Conservation (phyloP, 2,888 invertebrate genomes). For the Apamea monoglypha region DNA sequence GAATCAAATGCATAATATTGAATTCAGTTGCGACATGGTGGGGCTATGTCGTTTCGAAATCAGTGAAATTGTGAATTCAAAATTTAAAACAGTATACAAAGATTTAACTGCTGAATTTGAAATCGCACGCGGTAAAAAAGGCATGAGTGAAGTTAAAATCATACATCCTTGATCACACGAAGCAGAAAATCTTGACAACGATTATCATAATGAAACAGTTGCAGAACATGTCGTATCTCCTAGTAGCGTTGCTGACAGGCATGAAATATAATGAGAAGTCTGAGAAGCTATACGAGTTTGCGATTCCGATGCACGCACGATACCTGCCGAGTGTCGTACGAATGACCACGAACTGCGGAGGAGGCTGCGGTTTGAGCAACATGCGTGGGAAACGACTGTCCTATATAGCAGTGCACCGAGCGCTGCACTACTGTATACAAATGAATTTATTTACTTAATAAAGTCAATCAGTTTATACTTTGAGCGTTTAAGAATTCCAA, state of each 20-base stretch:
- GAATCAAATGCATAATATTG: conserved; percentile 32
- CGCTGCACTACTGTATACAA: conserved; percentile 62
- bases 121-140: background rate
- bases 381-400: conserved; percentile 81
- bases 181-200: conserved; percentile 19
- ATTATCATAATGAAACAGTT: conserved; percentile 12
- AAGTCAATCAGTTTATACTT: conserved; percentile 18
- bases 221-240: conserved; percentile 35
- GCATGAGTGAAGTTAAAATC: conserved; percentile 15
- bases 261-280: conserved; percentile 42
- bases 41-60: conserved; percentile 11
- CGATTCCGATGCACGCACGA: conserved; percentile 47
- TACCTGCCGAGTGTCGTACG: conserved; percentile 65
- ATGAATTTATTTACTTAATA: conserved; percentile 54
- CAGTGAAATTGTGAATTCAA: background rate
- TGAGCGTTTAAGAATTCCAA: background rate
- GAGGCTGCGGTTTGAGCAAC: conserved; percentile 79
- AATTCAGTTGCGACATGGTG: conserved; percentile 28
- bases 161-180: conserved; percentile 10
- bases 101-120: background rate
- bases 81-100: background rate
- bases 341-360: conserved; percentile 74
- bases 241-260: conserved; percentile 25
- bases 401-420: conserved; percentile 73
- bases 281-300: conserved; percentile 41